phyloP scores from a whole-genome alignment of 2,113 vertebrate species.

The Plectropomus leopardus region DNA sequence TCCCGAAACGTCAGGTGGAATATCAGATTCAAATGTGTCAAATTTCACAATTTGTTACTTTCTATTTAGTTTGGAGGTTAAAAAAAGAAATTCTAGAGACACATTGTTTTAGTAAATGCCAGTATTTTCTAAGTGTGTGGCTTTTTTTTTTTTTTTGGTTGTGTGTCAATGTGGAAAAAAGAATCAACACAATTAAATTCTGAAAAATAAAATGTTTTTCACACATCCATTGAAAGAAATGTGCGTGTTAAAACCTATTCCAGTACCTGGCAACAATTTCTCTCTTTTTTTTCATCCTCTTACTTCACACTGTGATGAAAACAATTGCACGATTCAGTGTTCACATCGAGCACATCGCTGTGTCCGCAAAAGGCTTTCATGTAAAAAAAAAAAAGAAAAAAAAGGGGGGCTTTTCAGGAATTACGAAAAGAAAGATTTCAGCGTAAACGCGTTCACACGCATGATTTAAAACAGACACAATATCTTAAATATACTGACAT shows the following conservation, averaged over 20 bases:
- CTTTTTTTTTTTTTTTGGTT: too few species aligned
- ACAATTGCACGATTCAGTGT: not conserved
- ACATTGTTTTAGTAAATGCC: not conserved
- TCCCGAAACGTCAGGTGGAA: not conserved
- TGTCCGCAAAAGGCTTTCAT: conserved; percentile 9
- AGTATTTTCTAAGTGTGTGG: not conserved
- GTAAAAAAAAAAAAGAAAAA: conserved; percentile 38
- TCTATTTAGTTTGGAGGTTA: not conserved
- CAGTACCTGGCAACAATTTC: conserved; percentile 7
- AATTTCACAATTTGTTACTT: not conserved
- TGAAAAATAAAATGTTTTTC: not conserved
- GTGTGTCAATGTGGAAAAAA: not conserved
- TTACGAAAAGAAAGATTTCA: conserved; percentile 6
- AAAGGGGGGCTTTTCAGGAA: conserved; percentile 34
- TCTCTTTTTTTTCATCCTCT: not conserved
- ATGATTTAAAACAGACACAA: not conserved
- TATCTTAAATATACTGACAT: not conserved
- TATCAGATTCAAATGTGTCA: not conserved
- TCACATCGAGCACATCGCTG: not conserved
- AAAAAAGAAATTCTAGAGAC: not conserved
- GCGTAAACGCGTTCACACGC: not conserved
- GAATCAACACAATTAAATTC: not conserved
- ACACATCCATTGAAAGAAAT: not conserved
- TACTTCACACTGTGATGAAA: conserved; percentile 2
- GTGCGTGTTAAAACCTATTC: conserved; percentile 13